Base-by-base conservation (phyloP, 2,888 invertebrate genomes). In the Myopa testacea region DNA sequence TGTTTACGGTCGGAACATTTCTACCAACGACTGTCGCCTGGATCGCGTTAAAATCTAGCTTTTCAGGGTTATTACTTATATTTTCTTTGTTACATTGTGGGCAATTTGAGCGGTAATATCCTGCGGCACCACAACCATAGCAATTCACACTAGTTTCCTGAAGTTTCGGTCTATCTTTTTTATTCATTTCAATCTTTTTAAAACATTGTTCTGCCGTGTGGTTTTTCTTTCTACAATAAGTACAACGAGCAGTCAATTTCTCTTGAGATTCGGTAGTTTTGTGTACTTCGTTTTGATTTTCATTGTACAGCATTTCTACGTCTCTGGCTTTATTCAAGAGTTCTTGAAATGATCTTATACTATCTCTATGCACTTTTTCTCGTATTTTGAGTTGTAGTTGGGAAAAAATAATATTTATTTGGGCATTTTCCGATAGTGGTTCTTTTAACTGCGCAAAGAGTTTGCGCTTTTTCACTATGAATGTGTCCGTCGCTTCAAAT, bases 81-180 rank as follows among this genome's bases (percentile, higher is more conserved):
- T n/a, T 38, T 38, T 65, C 3, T 34, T 65, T 26, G 37, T 38
- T 65, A 14, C 65, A 65, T 12, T 74, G 26, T 26, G 26, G 26
- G 26, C 26, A 26, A 26, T 26, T 26, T 26, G 26, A 26, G 26
- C 26, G 26, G 34, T 65, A 65, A 65, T 14, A 65, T 12, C 65
- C 55, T 26, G 70, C 26, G 19, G 34, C 55, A 38, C 67, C 67
- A 40, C 67, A 67, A 37, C 67, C 67, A 16, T 67, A 67, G 40
- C 40, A 69, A 45, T 50, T 69, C 12, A n/a, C 12, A 19, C 3
- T 4, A 16, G 69, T 52, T 45, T 52, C n/a, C 0, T n/a, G 4
- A 38, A 16, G 10, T 12, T 38, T 16, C 14, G 14, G 3, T 8
- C n/a, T 38, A 5, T 4, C 12, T 37, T 34, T 67, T 67, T 16